Base-by-base conservation (phyloP, 2,113 vertebrate genomes). In the Macheiramphus alcinus region DNA sequence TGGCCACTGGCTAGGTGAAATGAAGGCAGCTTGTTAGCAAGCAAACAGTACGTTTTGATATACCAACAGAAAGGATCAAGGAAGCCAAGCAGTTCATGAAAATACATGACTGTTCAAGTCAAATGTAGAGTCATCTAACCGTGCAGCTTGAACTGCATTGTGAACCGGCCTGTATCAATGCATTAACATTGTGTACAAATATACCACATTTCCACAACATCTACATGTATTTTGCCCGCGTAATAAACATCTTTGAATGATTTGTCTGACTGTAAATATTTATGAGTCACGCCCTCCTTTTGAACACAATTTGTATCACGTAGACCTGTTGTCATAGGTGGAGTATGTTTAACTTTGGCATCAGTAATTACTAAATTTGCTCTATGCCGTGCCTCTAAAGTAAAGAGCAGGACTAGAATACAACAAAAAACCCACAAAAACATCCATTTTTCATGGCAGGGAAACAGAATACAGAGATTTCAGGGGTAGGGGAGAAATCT, bases 241-340 rank as follows among this genome's bases (percentile, higher is more conserved):
- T 81, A 96, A 96, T 86, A 94, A 95, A 95, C 2, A 17, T n/a
- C 79, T 97, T 88, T 80, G 94, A 93, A 94, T 89, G 91, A 91
- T 95, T 65, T 95, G 94, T 83, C 94, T 93, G 82, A 91, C 84
- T 96, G 97, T 96, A 97, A 94, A 97, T 97, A 98, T 98, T 97
- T 94, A 92, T 93, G 84, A 97, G 82, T 86, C 47, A 82, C 43
- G 80, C 71, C 79, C 86, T 91, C 91, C 87, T 81, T 97, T 47
- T 87, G 86, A 98, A 96, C 88, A 95, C 89, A 96, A 91, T 96
- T 97, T 97, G 42, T 91, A 90, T 95, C 73, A 58, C 73, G 47
- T 74, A 75, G 91, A 95, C 94, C 38, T 67, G 90, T 80, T 96
- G 88, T 86, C 94, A 93, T 96, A 96, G 93, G 86, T 97, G 75